A percentile compares a stretch with the other conserved stretches of the same genome.
Conservation (phyloP, 2,797 vertebrate genomes). For the Esox lucius region DNA sequence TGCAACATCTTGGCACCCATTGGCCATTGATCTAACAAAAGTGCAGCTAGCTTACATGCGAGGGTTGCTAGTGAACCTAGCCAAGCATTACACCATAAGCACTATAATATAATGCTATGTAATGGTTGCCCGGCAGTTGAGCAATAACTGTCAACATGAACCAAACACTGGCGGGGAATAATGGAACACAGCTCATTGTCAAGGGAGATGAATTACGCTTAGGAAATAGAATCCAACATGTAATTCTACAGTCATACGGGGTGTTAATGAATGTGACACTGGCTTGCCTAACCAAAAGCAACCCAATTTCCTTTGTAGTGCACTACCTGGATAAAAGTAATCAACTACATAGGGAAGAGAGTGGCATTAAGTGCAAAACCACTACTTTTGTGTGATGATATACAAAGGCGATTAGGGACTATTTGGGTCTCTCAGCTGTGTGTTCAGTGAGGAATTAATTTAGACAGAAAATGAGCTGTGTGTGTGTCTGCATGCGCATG, state of each 20-base stretch:
- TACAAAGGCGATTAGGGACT: slow-evolving; percentile 1
- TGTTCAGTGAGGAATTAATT: not conserved
- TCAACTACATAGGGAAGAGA: not conserved
- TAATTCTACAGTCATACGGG: not conserved
- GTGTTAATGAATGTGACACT: not conserved
- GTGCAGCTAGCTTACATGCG: not conserved
- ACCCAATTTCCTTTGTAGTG: too few species aligned
- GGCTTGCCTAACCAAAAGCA: not conserved
- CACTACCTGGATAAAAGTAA: not conserved
- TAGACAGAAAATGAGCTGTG: slow-evolving; percentile 1
- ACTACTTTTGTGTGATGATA: not conserved
- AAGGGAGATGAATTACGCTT: not conserved
- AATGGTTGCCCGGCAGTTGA: not conserved
- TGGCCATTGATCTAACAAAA: not conserved
- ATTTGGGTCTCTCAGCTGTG: not conserved
- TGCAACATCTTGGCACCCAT: not conserved
- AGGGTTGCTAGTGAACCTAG: not conserved
- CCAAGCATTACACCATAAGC: not conserved
- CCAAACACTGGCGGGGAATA: not conserved
- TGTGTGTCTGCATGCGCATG: not conserved
- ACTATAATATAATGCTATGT: not conserved
- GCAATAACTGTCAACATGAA: slow-evolving; percentile 1
- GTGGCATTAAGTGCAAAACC: not conserved
- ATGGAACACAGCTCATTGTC: not conserved
- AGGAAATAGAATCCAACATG: not conserved